phyloP scores from a whole-genome alignment of 2,888 invertebrate genomes.

The Strigamia transsilvanica region DNA sequence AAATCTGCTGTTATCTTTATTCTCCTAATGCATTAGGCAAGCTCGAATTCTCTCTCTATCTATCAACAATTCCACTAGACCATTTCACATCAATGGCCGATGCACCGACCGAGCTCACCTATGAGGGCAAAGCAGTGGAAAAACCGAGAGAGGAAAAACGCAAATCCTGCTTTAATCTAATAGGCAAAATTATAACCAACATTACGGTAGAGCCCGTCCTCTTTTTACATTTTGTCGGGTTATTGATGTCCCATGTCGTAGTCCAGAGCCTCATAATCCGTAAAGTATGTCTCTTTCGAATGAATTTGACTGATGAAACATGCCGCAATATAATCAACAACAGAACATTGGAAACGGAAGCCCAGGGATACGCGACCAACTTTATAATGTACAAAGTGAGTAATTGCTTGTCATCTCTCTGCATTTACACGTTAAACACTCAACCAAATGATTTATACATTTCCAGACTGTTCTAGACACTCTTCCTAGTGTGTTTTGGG shows the following conservation, averaged over 20 bases:
- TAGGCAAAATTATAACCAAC: background rate
- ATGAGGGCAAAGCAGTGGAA: background rate
- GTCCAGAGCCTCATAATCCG: background rate
- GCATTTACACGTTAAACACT: background rate
- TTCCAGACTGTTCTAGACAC: background rate
- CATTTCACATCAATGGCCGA: too few species aligned
- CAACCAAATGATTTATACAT: background rate
- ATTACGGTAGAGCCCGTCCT: background rate
- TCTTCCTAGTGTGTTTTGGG: background rate
- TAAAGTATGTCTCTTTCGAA: background rate
- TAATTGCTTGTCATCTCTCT: too few species aligned
- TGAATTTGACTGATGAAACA: background rate
- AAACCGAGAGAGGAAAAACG: background rate
- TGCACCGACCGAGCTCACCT: too few species aligned
- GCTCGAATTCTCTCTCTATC: too few species aligned
- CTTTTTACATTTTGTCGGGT: background rate
- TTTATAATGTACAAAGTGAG: slow-evolving; percentile 5
- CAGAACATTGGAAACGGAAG: background rate
- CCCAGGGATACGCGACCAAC: background rate
- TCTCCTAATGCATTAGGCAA: too few species aligned
- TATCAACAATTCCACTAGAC: too few species aligned
- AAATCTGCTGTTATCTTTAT: too few species aligned
- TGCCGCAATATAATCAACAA: background rate
- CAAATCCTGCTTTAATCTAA: background rate
- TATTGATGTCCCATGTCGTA: background rate